phyloP scores from a whole-genome alignment of 1,140 invertebrate species.

The Drosophila punjabiensis region DNA sequence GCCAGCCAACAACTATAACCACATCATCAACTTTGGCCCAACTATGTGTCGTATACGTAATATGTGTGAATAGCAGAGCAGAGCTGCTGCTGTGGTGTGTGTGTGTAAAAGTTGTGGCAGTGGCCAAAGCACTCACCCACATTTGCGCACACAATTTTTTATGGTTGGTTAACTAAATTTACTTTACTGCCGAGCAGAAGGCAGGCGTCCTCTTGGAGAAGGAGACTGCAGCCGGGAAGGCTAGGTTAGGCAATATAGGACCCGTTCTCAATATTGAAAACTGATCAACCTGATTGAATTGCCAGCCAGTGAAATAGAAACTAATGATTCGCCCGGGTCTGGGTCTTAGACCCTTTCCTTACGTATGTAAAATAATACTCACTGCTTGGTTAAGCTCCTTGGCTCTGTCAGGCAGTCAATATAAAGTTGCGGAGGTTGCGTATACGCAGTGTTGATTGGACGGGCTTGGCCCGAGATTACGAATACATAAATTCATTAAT shows the following conservation, averaged over 20 bases:
- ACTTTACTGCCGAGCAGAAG: conserved; percentile 42
- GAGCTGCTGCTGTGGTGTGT: background rate
- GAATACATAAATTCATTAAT: conserved; percentile 76
- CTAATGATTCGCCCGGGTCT: conserved; percentile 41
- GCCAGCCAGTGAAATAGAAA: conserved; percentile 60
- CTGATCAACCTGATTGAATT: conserved; percentile 62
- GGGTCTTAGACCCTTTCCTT: background rate
- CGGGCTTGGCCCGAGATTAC: conserved; percentile 45
- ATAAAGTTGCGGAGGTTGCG: conserved; percentile 7
- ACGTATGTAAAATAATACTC: conserved; percentile 25
- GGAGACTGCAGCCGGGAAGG: conserved; percentile 14
- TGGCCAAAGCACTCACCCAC: conserved; percentile 48
- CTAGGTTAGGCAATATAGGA: conserved; percentile 31
- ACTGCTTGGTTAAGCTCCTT: conserved; percentile 30
- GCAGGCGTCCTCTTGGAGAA: background rate
- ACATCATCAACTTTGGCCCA: conserved; percentile 68
- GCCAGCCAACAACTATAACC: conserved; percentile 40
- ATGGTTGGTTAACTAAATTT: conserved; percentile 65
- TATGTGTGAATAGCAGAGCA: conserved; percentile 39
- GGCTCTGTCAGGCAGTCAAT: conserved; percentile 21
- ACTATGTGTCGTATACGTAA: conserved; percentile 79
- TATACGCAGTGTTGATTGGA: conserved; percentile 24
- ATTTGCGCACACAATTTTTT: conserved; percentile 56
- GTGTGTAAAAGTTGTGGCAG: conserved; percentile 20
- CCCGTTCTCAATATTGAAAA: conserved; percentile 37